Base-by-base conservation (phyloP, 2,797 vertebrate genomes). In the Malacoraja senta region DNA sequence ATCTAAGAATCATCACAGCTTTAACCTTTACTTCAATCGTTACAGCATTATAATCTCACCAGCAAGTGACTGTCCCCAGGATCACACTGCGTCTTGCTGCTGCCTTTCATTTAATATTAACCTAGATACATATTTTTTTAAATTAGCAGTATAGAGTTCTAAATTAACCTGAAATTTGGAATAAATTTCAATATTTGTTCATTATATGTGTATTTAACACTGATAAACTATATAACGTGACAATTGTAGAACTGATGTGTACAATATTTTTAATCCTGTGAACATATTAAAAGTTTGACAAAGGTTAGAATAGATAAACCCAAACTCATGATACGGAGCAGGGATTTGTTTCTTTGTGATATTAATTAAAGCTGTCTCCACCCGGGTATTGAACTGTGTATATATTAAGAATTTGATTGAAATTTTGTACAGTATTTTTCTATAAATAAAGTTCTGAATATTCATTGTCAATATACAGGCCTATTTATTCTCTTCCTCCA, bases 381-480 rank as follows among this genome's bases (percentile, higher is more conserved):
- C 38, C 88, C 0, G 38, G n/a, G 24, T 92, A 58, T 71, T 76
- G 72, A 38, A 76, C 24, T 58, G 7, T 74, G 7, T 44, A 74
- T 76, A 76, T 76, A 12, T 92, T 12, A 92, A 92, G 12, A n/a
- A 26, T 58, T 38, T 68, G 63, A 76, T 53, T 91, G 38, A n/a
- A 74, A 91, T 17, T 26, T 92, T 92, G 71, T 76, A 92, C 35
- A 92, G 90, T 92, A 92, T 92, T 92, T 92, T 91, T 91, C 71
- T 76, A 76, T 29, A 92, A 92, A 92, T 92, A 92, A 92, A 92
- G 44, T 35, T 63, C n/a, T 88, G 84, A 65, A 88, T 68, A 44
- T 53, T 92, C 21, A n/a, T 44, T 92, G 26, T 58, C 38, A 76
- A 74, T 92, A 7, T 44, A 21, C 24, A 53, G 35, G n/a, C 12